Percentiles rank a stretch among this genome's conserved stretches.
phyloP scores from a whole-genome alignment of 2,888 invertebrate genomes.

The Pheosia gnoma region DNA sequence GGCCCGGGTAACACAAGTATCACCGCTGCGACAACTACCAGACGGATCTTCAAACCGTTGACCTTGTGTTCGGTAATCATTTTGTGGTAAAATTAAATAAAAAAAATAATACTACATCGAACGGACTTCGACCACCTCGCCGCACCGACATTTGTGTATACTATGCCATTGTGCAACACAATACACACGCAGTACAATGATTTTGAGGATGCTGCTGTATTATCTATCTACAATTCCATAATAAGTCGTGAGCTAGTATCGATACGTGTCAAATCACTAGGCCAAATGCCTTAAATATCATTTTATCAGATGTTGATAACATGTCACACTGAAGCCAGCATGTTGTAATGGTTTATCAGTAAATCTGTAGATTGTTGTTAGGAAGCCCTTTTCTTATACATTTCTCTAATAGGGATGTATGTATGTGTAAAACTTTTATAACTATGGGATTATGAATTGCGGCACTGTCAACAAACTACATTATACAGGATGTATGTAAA shows the following conservation, averaged over 20 bases:
- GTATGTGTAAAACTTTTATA: too few relatives aligned
- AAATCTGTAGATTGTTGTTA: neutral
- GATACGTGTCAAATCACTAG: neutral
- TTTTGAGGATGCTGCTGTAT: neutral
- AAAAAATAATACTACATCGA: conserved; percentile 31
- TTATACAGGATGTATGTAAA: too few relatives aligned
- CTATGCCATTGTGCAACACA: conserved; percentile 29
- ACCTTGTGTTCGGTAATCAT: conserved; percentile 33
- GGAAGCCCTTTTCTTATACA: neutral
- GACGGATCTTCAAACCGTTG: conserved; percentile 38
- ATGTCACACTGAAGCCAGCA: neutral
- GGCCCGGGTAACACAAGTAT: conserved; percentile 4
- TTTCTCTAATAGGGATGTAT: too few relatives aligned
- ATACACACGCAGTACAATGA: conserved; percentile 3
- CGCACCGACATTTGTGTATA: conserved; percentile 21
- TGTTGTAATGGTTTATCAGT: neutral
- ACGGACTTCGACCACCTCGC: conserved; percentile 31
- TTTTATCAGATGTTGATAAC: neutral
- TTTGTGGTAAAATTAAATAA: conserved; percentile 24
- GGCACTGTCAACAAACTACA: too few relatives aligned
- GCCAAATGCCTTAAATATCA: neutral
- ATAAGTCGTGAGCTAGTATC: neutral
- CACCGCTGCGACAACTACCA: conserved; percentile 10
- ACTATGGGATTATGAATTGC: too few relatives aligned
- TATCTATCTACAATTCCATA: neutral